A percentile compares a stretch with the other conserved stretches of the same genome.
These are phyloP conservation scores for Metopolophium dirhodum DNA, from an alignment of 1,140 invertebrate species.

Conservation along the genomic window DNA sequence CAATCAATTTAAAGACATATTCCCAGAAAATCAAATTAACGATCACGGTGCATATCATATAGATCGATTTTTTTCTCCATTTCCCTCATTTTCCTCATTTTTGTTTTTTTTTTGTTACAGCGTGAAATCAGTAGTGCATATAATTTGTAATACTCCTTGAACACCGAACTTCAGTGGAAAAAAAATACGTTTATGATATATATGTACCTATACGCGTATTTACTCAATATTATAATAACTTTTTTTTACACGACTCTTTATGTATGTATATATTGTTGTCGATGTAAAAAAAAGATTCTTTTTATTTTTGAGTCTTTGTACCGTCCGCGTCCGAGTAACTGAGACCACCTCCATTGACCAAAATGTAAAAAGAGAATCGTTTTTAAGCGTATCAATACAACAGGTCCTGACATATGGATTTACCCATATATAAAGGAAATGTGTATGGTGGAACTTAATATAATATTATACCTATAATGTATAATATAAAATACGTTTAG, in stretches of 20 bases:
- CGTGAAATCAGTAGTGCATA: constrained; percentile 7
- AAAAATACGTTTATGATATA: not conserved
- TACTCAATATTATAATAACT: constrained; percentile 35
- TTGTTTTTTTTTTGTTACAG: not conserved
- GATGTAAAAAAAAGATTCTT: not conserved
- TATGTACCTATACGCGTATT: not conserved
- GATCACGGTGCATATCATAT: constrained; percentile 9
- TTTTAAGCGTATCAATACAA: not conserved
- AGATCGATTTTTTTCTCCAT: constrained; percentile 9
- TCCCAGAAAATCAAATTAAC: constrained; percentile 32
- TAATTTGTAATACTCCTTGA: constrained; percentile 31
- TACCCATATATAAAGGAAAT: not conserved
- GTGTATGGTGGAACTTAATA: not conserved
- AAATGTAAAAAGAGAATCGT: not conserved
- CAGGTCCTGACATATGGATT: not conserved
- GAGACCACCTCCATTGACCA: not conserved
- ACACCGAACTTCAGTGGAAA: not conserved
- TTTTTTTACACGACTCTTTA: not conserved
- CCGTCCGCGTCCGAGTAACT: not conserved
- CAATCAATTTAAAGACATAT: constrained; percentile 18
- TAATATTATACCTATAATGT: not conserved
- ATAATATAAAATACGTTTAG: not conserved
- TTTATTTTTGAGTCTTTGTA: not conserved
- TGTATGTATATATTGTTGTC: not conserved
- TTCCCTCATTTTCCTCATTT: not conserved